Conservation (phyloP, 2,113 vertebrate genomes). For the Otolemur garnettii region DNA sequence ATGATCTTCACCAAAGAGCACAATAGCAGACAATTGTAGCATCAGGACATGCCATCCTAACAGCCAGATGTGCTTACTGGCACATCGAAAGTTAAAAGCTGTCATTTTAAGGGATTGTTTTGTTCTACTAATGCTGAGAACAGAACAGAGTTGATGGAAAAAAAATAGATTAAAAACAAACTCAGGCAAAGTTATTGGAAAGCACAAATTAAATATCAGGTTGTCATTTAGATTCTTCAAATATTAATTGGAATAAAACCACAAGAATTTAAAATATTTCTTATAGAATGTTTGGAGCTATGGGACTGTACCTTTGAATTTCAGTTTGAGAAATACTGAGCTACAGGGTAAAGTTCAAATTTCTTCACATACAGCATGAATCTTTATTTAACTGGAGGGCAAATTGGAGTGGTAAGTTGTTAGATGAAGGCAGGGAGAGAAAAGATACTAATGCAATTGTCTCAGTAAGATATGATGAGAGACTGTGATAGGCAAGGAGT, state of each 20-base stretch:
- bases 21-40: slow-evolving; percentile 51
- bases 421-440: background rate
- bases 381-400: background rate
- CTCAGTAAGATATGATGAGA: background rate
- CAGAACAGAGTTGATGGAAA: background rate
- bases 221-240: slow-evolving; percentile 62
- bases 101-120: slow-evolving; percentile 1
- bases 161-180: background rate
- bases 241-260: slow-evolving; percentile 50
- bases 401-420: background rate
- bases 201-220: slow-evolving; percentile 51
- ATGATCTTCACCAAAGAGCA: slow-evolving; percentile 58
- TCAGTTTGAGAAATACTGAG: background rate
- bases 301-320: background rate
- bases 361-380: background rate
- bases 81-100: slow-evolving; percentile 55
- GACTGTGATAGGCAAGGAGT: background rate
- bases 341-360: background rate
- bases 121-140: background rate
- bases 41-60: slow-evolving; percentile 20
- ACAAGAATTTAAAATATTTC: background rate
- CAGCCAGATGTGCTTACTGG: slow-evolving; percentile 58
- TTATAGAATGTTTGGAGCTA: slow-evolving; percentile 9
- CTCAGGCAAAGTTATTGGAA: background rate
- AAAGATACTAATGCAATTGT: background rate